A percentile compares a stretch with the other conserved stretches of the same genome.
Conservation (phyloP, 1,140 invertebrate genomes). For the Bombus fervidus region DNA sequence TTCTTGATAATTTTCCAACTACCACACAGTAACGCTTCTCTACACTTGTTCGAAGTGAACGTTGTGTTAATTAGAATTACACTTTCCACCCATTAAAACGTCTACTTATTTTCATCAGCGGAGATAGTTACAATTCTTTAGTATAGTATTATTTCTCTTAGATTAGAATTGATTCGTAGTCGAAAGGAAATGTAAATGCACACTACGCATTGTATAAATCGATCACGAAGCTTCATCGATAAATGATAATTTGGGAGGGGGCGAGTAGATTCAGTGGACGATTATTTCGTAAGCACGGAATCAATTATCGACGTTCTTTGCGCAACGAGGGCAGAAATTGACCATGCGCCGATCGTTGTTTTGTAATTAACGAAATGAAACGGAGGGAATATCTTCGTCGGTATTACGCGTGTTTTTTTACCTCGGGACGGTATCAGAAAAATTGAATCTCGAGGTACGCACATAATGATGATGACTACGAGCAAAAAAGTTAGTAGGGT, state of each 20-base stretch:
- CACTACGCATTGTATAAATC: background rate
- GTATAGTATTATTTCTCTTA: background rate
- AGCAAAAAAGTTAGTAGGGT: constrained; percentile 16
- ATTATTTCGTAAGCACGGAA: background rate
- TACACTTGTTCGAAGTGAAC: background rate
- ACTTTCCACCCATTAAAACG: background rate
- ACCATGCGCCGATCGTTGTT: no score
- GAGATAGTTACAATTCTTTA: background rate
- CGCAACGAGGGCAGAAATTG: no score
- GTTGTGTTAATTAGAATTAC: background rate
- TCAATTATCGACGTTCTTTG: background rate
- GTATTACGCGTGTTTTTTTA: background rate
- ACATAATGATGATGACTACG: constrained; percentile 36
- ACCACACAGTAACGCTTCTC: background rate
- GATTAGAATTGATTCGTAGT: background rate
- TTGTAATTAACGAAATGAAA: background rate
- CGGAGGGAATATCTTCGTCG: background rate
- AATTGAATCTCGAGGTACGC: constrained; percentile 38
- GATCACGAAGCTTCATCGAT: no score
- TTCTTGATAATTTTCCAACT: background rate
- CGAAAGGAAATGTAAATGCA: background rate
- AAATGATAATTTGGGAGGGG: background rate
- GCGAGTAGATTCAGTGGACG: background rate
- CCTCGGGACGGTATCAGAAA: constrained; percentile 11
- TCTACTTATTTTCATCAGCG: background rate